Evolutionary conservation across 2,113 vertebrate genomes (phyloP), one percentile per base, ranked within the genome.

Genomic region (Acrocephalus kingi): DNA sequence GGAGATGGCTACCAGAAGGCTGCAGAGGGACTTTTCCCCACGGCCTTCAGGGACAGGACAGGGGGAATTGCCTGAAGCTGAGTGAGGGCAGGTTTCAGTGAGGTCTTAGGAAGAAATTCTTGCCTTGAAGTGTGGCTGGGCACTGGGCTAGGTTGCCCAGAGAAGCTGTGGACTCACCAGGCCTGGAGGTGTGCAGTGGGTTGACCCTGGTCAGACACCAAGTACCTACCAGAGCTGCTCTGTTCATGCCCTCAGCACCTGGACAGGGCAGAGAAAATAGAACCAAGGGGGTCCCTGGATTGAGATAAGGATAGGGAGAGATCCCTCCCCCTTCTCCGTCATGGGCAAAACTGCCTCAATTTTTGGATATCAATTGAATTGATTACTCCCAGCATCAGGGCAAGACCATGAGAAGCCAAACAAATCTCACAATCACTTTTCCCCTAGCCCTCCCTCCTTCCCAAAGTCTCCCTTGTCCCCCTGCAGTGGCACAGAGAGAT

Each of bases 181-280:
- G 27, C 33, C 41, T 46, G 41, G n/a, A 39, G 28, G 43, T 17
- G 22, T 58, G 63, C 78, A 27, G 22, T 39, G 41, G 10, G 4
- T 67, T 37, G 27, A 25, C 27, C 51, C 62, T 31, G 41, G 25
- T 15, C 0, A 0, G 20, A 55, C 2, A 3, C 16, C 33, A 55
- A 21, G 33, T 31, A 31, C 21, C 12, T 27, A 24, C 16, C 21
- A 37, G n/a, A 55, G 20, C 25, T 1, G 1, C 51, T 66, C 25
- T 55, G 20, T 35, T 39, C 33, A 33, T 79, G 39, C 33, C 49
- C 15, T 55, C 33, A 55, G 62, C 51, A 55, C 16, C 39, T 31
- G 25, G 16, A 24, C 25, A 24, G 20, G 39, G 31, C 51, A 66
- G 39, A 46, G 25, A 30, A 79, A 55, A 66, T 19, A 23, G 15